phyloP scores from a whole-genome alignment of 1,140 invertebrate genomes.

The Ceratoteleas bidentatus region DNA sequence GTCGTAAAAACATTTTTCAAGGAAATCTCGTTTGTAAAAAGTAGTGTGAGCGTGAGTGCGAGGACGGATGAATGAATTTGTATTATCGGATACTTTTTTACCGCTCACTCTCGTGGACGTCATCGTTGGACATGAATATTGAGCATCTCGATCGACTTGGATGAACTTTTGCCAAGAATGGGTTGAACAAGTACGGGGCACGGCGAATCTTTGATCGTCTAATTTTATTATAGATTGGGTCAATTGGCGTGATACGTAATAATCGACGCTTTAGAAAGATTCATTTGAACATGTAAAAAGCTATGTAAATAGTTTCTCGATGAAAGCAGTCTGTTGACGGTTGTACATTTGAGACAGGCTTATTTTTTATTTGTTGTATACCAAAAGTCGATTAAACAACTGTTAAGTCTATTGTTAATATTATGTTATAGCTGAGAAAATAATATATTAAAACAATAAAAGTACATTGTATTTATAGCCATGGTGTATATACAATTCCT shows the following conservation, averaged over 20 bases:
- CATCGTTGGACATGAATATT: too few species aligned
- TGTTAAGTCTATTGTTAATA: slow-evolving; percentile 63
- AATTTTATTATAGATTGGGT: slow-evolving; percentile 26
- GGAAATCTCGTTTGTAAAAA: slow-evolving; percentile 40
- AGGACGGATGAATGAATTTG: slow-evolving; percentile 29
- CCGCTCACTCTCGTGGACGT: background rate
- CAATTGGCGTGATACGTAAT: slow-evolving; percentile 47
- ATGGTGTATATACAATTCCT: background rate
- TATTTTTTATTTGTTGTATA: slow-evolving; percentile 69
- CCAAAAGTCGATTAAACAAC: slow-evolving; percentile 42
- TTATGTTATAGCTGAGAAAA: slow-evolving; percentile 55
- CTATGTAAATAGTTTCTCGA: slow-evolving; percentile 74
- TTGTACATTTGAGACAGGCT: slow-evolving; percentile 65
- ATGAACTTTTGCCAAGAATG: too few species aligned
- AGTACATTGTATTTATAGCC: slow-evolving; percentile 51
- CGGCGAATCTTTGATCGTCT: too few species aligned
- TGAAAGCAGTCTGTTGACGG: slow-evolving; percentile 50
- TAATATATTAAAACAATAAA: slow-evolving; percentile 56
- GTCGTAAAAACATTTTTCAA: slow-evolving; percentile 7
- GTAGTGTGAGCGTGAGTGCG: slow-evolving; percentile 7
- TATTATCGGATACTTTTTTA: slow-evolving; percentile 50
- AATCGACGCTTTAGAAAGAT: slow-evolving; percentile 34
- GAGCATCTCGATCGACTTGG: too few species aligned
- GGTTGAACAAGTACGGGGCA: background rate
- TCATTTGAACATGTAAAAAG: slow-evolving; percentile 72